Conservation (phyloP, 53 echinoderm and acorn worm species). For the Stichopus horrens region DNA sequence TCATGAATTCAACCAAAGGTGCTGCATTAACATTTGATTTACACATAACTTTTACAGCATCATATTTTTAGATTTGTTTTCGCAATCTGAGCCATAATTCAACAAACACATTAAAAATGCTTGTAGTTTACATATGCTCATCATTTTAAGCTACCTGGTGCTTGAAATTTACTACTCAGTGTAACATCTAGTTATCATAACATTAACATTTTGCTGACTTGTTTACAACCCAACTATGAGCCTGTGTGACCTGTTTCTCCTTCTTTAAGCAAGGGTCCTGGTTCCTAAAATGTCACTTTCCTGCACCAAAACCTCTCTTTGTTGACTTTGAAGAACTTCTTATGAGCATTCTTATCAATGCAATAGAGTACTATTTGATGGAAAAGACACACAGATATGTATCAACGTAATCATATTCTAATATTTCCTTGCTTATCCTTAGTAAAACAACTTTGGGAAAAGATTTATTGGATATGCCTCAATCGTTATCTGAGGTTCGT, state of each 20-base stretch:
- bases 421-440: slow-evolving; percentile 36
- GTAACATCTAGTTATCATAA: too few species aligned
- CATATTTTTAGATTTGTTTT: too few species aligned
- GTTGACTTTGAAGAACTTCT: slow-evolving; percentile 22
- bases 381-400: slow-evolving; percentile 32
- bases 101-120: too few species aligned
- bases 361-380: slow-evolving; percentile 30
- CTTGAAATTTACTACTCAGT: too few species aligned
- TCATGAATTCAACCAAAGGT: too few species aligned
- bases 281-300: neutral
- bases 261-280: neutral
- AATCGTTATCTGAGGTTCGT: slow-evolving; percentile 22
- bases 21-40: too few species aligned
- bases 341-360: neutral
- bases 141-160: too few species aligned
- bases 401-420: slow-evolving; percentile 37
- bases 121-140: too few species aligned
- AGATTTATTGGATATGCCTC: slow-evolving; percentile 34
- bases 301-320: slow-evolving; percentile 12
- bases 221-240: too few species aligned
- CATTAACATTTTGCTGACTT: too few species aligned
- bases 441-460: slow-evolving; percentile 33
- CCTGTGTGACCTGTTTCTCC: neutral
- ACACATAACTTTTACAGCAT: too few species aligned
- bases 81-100: too few species aligned